phyloP scores from a whole-genome alignment of 2,113 vertebrate species.

The Tapirus terrestris region DNA sequence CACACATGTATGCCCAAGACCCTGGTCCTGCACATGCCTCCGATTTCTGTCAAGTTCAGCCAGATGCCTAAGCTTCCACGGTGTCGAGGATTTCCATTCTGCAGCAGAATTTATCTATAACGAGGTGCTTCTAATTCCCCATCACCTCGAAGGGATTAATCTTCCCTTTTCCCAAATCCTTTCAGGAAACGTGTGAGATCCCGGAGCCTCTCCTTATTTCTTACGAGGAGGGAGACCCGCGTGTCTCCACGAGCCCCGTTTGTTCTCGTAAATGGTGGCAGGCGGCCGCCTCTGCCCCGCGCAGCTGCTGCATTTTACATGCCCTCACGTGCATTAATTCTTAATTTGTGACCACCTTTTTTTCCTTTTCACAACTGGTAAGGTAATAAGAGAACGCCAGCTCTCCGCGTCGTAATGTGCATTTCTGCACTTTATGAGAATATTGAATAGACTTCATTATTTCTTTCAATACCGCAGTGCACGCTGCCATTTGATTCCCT shows the following conservation, averaged over 20 bases:
- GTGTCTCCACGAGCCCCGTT: not conserved
- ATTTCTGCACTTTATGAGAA: conserved; percentile 83
- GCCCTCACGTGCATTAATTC: conserved; percentile 81
- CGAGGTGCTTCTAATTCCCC: not conserved
- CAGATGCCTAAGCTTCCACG: not conserved
- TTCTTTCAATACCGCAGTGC: conserved; percentile 84
- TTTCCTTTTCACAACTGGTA: conserved; percentile 71
- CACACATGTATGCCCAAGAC: fast-evolving
- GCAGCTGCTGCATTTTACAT: conserved; percentile 52
- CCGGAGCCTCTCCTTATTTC: not conserved
- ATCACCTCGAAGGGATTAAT: not conserved
- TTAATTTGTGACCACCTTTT: conserved; percentile 78
- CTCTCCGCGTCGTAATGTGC: conserved; percentile 76
- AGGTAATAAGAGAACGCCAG: conserved; percentile 80
- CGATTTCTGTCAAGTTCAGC: not conserved
- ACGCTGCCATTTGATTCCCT: conserved; percentile 86
- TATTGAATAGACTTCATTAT: conserved; percentile 88
- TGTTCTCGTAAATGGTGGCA: not conserved
- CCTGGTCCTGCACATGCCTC: fast-evolving
- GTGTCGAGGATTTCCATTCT: not conserved
- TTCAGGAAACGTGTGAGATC: not conserved
- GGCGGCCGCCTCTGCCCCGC: not conserved
- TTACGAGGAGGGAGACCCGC: not conserved
- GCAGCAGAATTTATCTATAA: not conserved
- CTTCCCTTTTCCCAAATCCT: not conserved